Conservation (phyloP, 2,797 vertebrate species). For the Molothrus aeneus region DNA sequence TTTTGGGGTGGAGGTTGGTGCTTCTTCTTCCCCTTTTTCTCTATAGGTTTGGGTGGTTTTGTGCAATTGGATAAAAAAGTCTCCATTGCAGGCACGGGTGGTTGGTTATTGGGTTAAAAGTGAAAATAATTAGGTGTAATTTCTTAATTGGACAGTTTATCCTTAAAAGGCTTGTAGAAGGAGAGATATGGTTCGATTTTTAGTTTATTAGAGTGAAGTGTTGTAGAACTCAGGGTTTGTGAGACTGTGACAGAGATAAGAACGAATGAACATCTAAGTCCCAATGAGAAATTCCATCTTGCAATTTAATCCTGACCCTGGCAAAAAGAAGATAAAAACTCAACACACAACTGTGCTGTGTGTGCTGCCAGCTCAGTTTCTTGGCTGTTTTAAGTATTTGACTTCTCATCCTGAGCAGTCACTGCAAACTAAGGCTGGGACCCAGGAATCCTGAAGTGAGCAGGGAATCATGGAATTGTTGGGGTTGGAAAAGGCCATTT, state of each 20-base stretch:
- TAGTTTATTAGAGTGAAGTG: not conserved
- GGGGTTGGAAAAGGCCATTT: fast-evolving
- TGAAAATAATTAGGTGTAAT: not conserved
- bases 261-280: not conserved
- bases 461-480: not conserved
- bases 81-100: fast-evolving
- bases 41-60: not conserved
- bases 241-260: not conserved
- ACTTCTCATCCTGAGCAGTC: not conserved
- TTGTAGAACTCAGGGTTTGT: not conserved
- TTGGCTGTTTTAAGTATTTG: not conserved
- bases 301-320: fast-evolving
- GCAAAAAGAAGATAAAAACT: not conserved
- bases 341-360: not conserved
- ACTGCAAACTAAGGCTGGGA: not conserved
- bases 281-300: fast-evolving
- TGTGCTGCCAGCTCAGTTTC: not conserved
- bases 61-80: not conserved
- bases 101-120: not conserved
- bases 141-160: not conserved
- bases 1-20: not conserved
- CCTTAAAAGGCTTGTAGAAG: not conserved
- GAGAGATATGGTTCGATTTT: not conserved
- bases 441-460: not conserved
- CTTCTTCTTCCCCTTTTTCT: not conserved